Percentiles rank a stretch among this genome's conserved stretches.
phyloP scores from a whole-genome alignment of 2,113 vertebrate genomes.

The Clarias gariepinus region DNA sequence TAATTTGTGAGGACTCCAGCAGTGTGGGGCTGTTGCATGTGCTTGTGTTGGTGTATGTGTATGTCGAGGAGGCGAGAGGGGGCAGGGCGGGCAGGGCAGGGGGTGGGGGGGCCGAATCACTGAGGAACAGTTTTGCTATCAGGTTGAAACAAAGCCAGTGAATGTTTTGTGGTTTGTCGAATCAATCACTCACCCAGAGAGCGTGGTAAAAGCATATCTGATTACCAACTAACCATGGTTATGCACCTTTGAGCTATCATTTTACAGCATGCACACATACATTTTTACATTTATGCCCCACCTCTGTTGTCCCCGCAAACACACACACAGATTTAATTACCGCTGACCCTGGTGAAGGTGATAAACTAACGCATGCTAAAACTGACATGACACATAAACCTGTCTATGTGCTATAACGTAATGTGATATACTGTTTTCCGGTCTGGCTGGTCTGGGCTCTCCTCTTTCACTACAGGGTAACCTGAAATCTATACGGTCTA shows the following conservation, averaged over 20 bases:
- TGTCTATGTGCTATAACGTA: slow-evolving; percentile 34
- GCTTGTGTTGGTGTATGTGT: neutral
- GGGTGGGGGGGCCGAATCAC: too few relatives aligned
- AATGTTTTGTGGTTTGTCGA: slow-evolving; percentile 39
- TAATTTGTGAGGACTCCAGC: slow-evolving; percentile 12
- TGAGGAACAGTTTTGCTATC: slow-evolving; percentile 17
- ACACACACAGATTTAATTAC: slow-evolving; percentile 46
- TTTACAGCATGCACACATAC: slow-evolving; percentile 15
- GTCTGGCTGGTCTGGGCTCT: slow-evolving; percentile 11
- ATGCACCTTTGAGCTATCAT: slow-evolving; percentile 40
- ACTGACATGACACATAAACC: slow-evolving; percentile 46
- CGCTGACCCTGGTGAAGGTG: slow-evolving; percentile 36
- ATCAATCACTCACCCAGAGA: slow-evolving; percentile 46
- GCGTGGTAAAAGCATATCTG: slow-evolving; percentile 37
- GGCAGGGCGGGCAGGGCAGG: too few relatives aligned
- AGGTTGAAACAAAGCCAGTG: slow-evolving; percentile 39
- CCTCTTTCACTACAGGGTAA: neutral
- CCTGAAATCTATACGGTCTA: neutral
- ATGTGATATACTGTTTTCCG: slow-evolving; percentile 40
- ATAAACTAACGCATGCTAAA: slow-evolving; percentile 52
- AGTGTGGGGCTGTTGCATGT: slow-evolving; percentile 10
- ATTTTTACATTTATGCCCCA: slow-evolving; percentile 22
- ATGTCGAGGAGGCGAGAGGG: neutral
- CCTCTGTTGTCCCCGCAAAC: neutral
- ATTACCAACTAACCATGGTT: slow-evolving; percentile 41